Percentiles rank a stretch among this genome's conserved stretches.
phyloP scores from a whole-genome alignment of 2,113 vertebrate species.

The Cepphus grylle region DNA sequence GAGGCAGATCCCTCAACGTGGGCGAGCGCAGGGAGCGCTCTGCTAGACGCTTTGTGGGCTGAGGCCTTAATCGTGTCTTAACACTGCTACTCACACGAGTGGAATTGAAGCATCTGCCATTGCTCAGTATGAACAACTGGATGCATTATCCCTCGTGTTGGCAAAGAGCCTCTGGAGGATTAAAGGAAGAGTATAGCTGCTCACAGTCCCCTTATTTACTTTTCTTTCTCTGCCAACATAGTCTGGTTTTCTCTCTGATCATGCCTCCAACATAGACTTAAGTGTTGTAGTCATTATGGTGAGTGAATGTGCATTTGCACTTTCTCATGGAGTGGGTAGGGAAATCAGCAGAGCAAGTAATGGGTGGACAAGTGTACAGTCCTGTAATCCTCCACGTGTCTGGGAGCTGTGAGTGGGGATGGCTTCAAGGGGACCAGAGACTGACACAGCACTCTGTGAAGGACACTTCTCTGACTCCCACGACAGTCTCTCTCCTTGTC shows the following conservation, averaged over 20 bases:
- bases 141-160: neutral
- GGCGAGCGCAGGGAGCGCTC: neutral
- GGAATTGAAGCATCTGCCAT: neutral
- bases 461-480: neutral
- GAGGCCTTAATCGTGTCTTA: neutral
- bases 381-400: fast-evolving
- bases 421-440: neutral
- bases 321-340: neutral
- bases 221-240: neutral
- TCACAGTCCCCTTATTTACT: neutral
- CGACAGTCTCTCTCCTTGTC: neutral
- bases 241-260: neutral
- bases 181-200: neutral
- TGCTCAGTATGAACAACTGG: neutral
- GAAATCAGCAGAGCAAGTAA: neutral
- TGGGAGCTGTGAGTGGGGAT: neutral
- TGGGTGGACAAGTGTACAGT: neutral
- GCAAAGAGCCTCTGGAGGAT: neutral
- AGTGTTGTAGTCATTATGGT: neutral
- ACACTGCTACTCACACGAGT: neutral
- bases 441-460: fast-evolving
- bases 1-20: neutral
- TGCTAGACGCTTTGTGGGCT: neutral
- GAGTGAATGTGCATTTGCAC: neutral
- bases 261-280: neutral